Evolutionary conservation across 2,797 vertebrate genomes (phyloP).

Genomic region (Siniperca undulata): DNA sequence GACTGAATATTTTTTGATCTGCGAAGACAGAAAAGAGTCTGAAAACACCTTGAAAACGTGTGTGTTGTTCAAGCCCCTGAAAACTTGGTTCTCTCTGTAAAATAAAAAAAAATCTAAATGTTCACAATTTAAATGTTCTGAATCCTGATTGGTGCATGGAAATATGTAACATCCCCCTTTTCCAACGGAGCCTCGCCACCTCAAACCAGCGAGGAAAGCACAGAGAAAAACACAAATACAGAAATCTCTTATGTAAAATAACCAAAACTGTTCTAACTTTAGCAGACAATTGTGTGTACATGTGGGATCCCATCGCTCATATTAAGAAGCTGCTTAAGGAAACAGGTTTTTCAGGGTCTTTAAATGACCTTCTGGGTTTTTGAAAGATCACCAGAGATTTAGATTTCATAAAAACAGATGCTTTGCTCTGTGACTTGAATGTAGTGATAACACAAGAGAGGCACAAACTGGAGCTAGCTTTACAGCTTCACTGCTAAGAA

Average conservation of each 20-base stretch:
- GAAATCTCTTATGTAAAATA: not conserved
- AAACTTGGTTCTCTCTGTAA: not conserved
- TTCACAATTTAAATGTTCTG: no score
- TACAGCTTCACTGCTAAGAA: not conserved
- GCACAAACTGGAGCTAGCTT: not conserved
- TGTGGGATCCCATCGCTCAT: not conserved
- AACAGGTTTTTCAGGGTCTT: not conserved
- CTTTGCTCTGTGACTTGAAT: not conserved
- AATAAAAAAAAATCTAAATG: no score
- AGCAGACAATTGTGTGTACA: not conserved
- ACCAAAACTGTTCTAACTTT: not conserved
- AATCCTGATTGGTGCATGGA: not conserved
- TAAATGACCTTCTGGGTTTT: not conserved
- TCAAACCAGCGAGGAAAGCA: not conserved
- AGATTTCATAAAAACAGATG: conserved; percentile 3
- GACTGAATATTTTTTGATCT: not conserved
- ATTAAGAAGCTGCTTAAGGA: not conserved
- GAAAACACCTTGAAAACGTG: not conserved
- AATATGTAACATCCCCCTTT: no score
- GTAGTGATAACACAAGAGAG: conserved; percentile 2
- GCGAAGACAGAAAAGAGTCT: not conserved
- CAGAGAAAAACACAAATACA: not conserved
- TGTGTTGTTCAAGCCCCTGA: not conserved
- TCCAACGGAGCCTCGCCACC: no score
- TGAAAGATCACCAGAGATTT: conserved; percentile 26